Conservation (phyloP, 2,113 vertebrate genomes). For the Pungitius pungitius region DNA sequence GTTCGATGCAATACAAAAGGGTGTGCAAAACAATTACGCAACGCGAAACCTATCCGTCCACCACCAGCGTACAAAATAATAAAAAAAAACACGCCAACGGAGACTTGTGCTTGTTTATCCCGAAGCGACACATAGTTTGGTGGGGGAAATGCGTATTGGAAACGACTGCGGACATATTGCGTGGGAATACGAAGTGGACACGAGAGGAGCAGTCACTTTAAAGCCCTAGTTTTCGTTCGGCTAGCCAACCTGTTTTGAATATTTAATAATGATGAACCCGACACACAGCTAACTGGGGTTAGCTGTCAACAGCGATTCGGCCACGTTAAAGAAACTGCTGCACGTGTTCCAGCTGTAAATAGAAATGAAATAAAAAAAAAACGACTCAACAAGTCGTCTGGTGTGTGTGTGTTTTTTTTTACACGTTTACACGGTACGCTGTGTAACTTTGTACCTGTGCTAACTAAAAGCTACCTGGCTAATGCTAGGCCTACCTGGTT, state of each 20-base stretch:
- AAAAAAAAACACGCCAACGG: neutral
- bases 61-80: neutral
- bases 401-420: no score
- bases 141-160: neutral
- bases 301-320: constrained; percentile 3
- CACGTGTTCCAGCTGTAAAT: neutral
- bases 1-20: neutral
- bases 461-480: constrained; percentile 28
- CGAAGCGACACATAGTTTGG: neutral
- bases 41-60: neutral
- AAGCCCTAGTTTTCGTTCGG: neutral
- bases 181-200: neutral
- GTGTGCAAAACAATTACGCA: constrained; percentile 7
- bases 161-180: neutral
- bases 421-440: neutral
- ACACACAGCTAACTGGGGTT: neutral
- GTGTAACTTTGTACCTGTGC: constrained; percentile 3
- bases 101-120: constrained; percentile 23
- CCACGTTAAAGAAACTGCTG: neutral
- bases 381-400: neutral
- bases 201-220: neutral
- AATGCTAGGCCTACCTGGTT: constrained; percentile 57
- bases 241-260: constrained; percentile 17
- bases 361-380: neutral
- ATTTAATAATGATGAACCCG: neutral